phyloP scores from a whole-genome alignment of 1,140 invertebrate genomes.

The Adoxophyes honmai region DNA sequence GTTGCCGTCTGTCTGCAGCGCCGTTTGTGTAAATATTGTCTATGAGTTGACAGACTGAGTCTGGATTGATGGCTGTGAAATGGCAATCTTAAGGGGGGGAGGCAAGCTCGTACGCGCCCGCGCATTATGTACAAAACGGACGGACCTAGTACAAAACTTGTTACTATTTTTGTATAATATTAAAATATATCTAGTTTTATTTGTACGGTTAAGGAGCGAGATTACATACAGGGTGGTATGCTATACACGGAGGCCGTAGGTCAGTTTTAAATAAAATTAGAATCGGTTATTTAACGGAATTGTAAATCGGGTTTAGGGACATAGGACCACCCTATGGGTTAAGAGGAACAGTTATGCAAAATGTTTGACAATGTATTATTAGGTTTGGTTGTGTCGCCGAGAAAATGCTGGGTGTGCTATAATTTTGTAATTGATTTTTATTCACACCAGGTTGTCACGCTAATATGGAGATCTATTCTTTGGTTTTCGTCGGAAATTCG shows the following conservation, averaged over 20 bases:
- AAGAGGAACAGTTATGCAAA: no score
- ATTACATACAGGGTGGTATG: constrained; percentile 24
- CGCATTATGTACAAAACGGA: constrained; percentile 66
- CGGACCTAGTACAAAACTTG: constrained; percentile 72
- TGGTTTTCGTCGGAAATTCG: no score
- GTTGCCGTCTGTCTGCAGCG: no score
- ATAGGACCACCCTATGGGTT: no score
- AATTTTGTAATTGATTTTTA: no score
- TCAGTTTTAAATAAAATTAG: constrained; percentile 6
- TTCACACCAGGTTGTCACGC: no score
- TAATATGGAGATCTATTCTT: no score
- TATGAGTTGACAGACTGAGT: constrained; percentile 17
- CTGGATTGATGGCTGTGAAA: constrained; percentile 45
- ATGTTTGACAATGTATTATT: no score
- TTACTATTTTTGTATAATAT: constrained; percentile 76
- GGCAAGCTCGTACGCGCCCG: constrained; percentile 42
- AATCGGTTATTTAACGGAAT: constrained; percentile 23
- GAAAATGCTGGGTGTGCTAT: no score
- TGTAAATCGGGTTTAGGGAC: no score
- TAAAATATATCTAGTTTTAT: constrained; percentile 65
- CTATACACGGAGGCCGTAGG: background rate
- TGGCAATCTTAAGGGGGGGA: constrained; percentile 24
- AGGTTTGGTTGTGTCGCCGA: no score
- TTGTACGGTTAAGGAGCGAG: constrained; percentile 42
- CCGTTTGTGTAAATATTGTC: background rate